Base-by-base conservation (phyloP, 2,888 invertebrate species). In the Agonopterix heracliana region DNA sequence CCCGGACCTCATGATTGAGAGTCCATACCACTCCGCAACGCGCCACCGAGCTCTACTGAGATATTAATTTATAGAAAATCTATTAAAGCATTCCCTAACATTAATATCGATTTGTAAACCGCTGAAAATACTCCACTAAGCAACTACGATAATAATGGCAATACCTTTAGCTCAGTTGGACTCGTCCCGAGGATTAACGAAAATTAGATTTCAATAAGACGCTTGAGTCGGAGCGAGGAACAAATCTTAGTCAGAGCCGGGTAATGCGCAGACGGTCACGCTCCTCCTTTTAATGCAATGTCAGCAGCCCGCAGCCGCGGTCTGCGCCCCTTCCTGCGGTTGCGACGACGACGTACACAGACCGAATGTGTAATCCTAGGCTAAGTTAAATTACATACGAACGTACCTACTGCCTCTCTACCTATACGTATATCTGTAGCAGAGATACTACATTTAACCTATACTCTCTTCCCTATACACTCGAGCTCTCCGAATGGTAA, bases 151-250 rank as follows among this genome's bases (percentile, higher is more conserved):
- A 76, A 71, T 75, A 75, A 76, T 70, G 68, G 74, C 67, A 74
- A 74, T 72, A 72, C 71, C 69, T 71, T 63, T 59, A 64, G 62
- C 59, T 64, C 56, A 61, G 64, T 71, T 66, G 61, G 66, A 66
- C 70, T 78, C 74, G 78, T 78, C 74, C 68, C 56, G 63, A 62
- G 83, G 86, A 85, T 86, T 86, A 86, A 73, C 79, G 82, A 84
- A 86, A 86, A 87, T 86, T 85, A 82, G 81, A 86, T 87, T 87
- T 85, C 87, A 85, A 86, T 86, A 85, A 86, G 84, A 85, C 80
- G 84, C 73, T 81, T 79, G 81, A 78, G 72, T 65, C 78, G 74
- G 66, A 68, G 68, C 74, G 72, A 64, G 74, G 71, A 72, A 77
- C 78, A 78, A 78, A 80, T 76, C 80, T 74, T 74, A 78, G 74